A percentile compares a stretch with the other conserved stretches of the same genome.
These are phyloP conservation scores for Machimus atricapillus DNA, from an alignment of 2,888 invertebrate species.

Conservation along the genomic window DNA sequence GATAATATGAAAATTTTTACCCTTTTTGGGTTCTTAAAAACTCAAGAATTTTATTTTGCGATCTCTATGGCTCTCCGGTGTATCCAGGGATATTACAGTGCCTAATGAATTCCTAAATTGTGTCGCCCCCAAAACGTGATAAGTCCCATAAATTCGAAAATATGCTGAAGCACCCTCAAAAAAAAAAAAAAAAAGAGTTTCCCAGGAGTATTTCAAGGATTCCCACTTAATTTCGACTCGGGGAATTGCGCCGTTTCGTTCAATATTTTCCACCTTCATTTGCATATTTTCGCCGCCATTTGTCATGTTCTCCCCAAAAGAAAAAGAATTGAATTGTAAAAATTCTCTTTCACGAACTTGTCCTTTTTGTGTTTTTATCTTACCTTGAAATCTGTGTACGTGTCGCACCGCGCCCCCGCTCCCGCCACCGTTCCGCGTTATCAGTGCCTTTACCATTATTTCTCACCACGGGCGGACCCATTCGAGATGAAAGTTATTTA, in stretches of 20 bases:
- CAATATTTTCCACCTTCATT: slow-evolving; percentile 12
- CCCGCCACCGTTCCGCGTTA: neutral
- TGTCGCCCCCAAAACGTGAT: neutral
- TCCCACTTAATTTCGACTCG: slow-evolving; percentile 17
- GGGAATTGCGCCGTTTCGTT: slow-evolving; percentile 18
- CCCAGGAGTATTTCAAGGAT: neutral
- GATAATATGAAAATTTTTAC: neutral
- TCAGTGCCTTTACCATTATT: neutral
- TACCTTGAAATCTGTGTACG: slow-evolving; percentile 38
- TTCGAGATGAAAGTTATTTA: slow-evolving; percentile 42
- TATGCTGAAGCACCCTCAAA: neutral
- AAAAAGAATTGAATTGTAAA: slow-evolving; percentile 39
- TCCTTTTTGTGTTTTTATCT: slow-evolving; percentile 35
- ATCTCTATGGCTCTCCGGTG: neutral
- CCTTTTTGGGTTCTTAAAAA: neutral
- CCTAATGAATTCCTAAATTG: neutral
- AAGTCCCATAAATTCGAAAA: neutral
- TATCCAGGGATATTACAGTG: neutral
- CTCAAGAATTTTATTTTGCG: neutral
- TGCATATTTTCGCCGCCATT: slow-evolving; percentile 39
- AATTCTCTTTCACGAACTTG: slow-evolving; percentile 39
- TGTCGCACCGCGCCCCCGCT: neutral
- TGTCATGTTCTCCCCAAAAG: slow-evolving; percentile 34
- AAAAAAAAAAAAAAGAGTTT: neutral
- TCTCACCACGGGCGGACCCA: slow-evolving; percentile 3